Base-by-base conservation (phyloP, 1,140 invertebrate genomes). In the Zaprionus lachaisei region DNA sequence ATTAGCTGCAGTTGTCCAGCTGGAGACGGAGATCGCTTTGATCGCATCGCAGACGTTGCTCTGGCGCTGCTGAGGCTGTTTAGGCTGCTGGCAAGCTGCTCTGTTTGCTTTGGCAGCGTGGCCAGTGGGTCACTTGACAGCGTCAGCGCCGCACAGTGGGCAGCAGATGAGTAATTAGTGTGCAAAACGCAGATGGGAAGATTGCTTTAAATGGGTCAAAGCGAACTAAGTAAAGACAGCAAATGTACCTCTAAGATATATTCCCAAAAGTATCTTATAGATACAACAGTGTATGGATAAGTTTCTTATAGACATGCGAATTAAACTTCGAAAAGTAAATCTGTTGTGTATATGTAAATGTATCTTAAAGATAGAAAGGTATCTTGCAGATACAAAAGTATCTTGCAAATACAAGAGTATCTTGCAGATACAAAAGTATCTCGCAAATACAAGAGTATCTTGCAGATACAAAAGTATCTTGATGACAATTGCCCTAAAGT, bases 61-160 rank as follows among this genome's bases (percentile, higher is more conserved):
- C 41, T 47, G 41, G 5, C 15, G 6, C 41, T 47, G n/a, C 41
- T 17, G n/a, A 17, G 41, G 5, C n/a, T 20, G 41, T 38, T 31
- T 44, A 20, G 56, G 58, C 58, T 61, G 58, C 58, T 38, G 34
- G 37, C 20, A 14, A 26, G 28, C 47, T 58, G 64, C 64, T 55
- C 82, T 89, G 75, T 89, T 89, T 89, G 79, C 72, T 78, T 89
- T 89, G 84, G 85, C 85, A 90, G 44, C 79, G 20, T 14, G 84
- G 69, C 47, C 78, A 81, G 64, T 89, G 79, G 78, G 78, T 80
- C 78, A 79, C 54, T 69, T 61, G 76, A 56, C 75, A 68, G 60
- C 22, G 17, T 47, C 41, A 47, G 41, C n/a, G 41, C n/a, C 31
- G 15, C 80, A 83, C 80, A 64, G 74, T 86, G 84, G 83, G 84